phyloP scores from a whole-genome alignment of 2,113 vertebrate genomes.

The Paralichthys olivaceus region DNA sequence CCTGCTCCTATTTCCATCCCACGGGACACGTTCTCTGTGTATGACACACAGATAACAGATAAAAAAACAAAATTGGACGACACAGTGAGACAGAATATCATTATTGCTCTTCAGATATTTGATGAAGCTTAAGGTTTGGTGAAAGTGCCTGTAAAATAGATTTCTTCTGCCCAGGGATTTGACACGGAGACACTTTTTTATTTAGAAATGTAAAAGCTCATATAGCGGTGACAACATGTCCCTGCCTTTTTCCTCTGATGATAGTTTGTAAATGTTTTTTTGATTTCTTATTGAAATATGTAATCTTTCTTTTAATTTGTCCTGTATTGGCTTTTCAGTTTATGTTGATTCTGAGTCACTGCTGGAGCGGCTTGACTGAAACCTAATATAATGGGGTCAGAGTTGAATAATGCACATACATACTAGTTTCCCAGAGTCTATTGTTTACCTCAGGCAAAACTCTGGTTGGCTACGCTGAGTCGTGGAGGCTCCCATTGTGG shows the following conservation, averaged over 20 bases:
- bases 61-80: constrained; percentile 5
- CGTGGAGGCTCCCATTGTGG: constrained; percentile 75
- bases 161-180: constrained; percentile 30
- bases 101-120: constrained; percentile 22
- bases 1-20: constrained; percentile 35
- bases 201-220: constrained; percentile 23
- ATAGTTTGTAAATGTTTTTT: background rate
- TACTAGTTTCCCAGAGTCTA: constrained; percentile 56
- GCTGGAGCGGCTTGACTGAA: constrained; percentile 10
- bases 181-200: constrained; percentile 12
- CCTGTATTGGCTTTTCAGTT: background rate
- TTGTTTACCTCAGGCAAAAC: constrained; percentile 75
- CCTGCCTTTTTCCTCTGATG: background rate
- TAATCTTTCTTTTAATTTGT: background rate
- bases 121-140: constrained; percentile 41
- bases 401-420: constrained; percentile 46
- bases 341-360: background rate
- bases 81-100: constrained; percentile 15
- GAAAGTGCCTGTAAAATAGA: constrained; percentile 53
- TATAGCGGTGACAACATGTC: constrained; percentile 24
- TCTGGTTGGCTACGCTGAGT: constrained; percentile 59
- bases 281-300: background rate
- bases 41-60: constrained; percentile 17
- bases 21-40: constrained; percentile 3
- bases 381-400: constrained; percentile 17